Evolutionary conservation across 2,888 invertebrate genomes (phyloP).

Genomic region (Brassicogethes aeneus): DNA sequence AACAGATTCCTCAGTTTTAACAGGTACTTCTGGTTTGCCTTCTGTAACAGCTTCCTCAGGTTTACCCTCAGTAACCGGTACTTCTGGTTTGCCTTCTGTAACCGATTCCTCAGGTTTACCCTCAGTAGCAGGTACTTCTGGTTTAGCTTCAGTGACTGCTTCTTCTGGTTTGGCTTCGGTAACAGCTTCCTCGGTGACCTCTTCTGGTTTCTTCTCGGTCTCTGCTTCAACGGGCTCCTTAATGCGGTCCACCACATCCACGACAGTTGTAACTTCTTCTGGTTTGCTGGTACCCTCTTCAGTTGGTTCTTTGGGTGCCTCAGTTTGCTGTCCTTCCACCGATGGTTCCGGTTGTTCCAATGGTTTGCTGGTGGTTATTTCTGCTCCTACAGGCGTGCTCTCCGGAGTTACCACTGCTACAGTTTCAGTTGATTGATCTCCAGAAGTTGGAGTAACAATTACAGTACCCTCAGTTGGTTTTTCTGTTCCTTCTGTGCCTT

Average conservation of each 20-base stretch:
- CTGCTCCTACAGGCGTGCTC: slow-evolving; percentile 7
- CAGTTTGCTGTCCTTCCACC: neutral
- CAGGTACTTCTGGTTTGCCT: slow-evolving; percentile 8
- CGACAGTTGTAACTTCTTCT: slow-evolving; percentile 5
- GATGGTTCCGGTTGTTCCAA: no score
- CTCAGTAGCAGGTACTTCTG: slow-evolving; percentile 2
- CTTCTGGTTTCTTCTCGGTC: neutral
- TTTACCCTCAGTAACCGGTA: slow-evolving; percentile 5
- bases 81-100: neutral
- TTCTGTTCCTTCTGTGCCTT: no score
- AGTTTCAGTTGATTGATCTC: slow-evolving; percentile 5
- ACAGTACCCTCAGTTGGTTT: neutral
- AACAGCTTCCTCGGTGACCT: slow-evolving; percentile 4
- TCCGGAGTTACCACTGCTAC: slow-evolving; percentile 5
- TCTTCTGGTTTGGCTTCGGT: slow-evolving; percentile 13
- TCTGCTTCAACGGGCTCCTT: slow-evolving; percentile 7
- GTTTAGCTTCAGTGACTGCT: slow-evolving; percentile 3
- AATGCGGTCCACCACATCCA: neutral
- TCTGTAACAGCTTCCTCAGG: slow-evolving; percentile 6
- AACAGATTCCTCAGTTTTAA: neutral
- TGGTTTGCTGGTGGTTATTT: slow-evolving; percentile 1
- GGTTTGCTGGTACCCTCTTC: slow-evolving; percentile 6
- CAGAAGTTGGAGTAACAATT: neutral
- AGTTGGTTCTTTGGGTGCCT: neutral
- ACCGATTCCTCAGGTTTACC: slow-evolving; percentile 6